phyloP scores from a whole-genome alignment of 53 echinoderm and acorn worm species.

The Arbacia lixula region DNA sequence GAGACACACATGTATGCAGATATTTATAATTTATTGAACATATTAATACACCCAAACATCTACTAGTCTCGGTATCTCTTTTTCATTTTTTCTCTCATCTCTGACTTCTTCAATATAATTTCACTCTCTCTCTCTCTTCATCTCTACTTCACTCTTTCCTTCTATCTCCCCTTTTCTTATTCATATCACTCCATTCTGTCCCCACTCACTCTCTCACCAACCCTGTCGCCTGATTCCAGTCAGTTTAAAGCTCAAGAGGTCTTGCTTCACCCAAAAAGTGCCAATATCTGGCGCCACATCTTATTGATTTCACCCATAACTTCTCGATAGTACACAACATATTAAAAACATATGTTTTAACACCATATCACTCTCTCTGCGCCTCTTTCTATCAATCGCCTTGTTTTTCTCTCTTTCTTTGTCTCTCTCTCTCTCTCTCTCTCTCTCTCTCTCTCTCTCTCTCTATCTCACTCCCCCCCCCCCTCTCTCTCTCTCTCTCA shows the following conservation, averaged over 20 bases:
- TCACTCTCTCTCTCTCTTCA: no score
- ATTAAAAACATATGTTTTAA: no score
- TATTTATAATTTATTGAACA: no score
- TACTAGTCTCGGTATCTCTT: no score
- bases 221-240: neutral
- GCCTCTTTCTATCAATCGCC: neutral
- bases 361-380: no score
- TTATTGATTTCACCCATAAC: conserved; percentile 14
- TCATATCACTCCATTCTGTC: neutral
- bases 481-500: neutral
- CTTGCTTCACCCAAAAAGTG: conserved; percentile 37
- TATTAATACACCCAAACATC: no score
- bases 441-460: no score
- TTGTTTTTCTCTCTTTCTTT: neutral
- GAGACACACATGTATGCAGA: neutral
- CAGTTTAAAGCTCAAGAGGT: neutral
- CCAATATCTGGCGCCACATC: conserved; percentile 6
- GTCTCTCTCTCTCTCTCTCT: neutral
- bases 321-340: no score
- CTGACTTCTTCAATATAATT: no score
- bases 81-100: no score
- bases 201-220: neutral
- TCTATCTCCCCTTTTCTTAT: neutral
- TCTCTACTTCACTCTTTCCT: neutral
- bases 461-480: neutral